Evolutionary conservation across 2,113 vertebrate genomes (phyloP).

Genomic region (Thryonomys swinderianus): DNA sequence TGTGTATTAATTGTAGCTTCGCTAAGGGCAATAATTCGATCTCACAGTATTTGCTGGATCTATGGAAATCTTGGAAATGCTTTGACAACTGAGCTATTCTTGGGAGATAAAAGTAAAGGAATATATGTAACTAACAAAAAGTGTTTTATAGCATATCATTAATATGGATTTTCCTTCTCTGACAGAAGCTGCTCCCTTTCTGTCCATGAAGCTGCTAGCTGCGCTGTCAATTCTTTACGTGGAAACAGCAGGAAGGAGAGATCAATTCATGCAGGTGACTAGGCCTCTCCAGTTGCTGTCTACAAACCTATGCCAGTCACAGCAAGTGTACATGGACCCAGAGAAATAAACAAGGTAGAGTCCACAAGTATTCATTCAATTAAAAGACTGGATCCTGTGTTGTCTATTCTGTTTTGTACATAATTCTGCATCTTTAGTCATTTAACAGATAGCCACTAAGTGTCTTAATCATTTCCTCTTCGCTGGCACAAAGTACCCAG

Average conservation of each 20-base stretch:
- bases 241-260: background rate
- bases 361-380: background rate
- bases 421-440: background rate
- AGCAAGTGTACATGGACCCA: background rate
- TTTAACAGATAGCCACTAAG: background rate
- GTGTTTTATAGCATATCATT: constrained; percentile 77
- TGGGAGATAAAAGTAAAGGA: constrained; percentile 78
- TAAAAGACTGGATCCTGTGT: background rate
- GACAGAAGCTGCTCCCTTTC: constrained; percentile 37
- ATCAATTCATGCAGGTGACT: constrained; percentile 45
- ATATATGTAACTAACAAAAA: constrained; percentile 77
- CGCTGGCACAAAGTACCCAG: background rate
- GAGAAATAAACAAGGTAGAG: constrained; percentile 4
- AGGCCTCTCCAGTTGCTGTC: background rate
- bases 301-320: background rate
- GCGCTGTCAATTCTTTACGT: constrained; percentile 34
- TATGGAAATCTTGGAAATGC: constrained; percentile 75
- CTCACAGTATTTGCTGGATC: constrained; percentile 69
- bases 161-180: constrained; percentile 73
- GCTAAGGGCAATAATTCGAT: constrained; percentile 81
- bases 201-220: constrained; percentile 36
- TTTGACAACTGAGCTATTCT: constrained; percentile 79
- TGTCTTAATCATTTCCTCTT: background rate
- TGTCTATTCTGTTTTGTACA: constrained; percentile 32
- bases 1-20: constrained; percentile 83